These are phyloP conservation scores for Drosophila prolongata DNA, from an alignment of 2,888 invertebrate species.

Conservation along the genomic window DNA sequence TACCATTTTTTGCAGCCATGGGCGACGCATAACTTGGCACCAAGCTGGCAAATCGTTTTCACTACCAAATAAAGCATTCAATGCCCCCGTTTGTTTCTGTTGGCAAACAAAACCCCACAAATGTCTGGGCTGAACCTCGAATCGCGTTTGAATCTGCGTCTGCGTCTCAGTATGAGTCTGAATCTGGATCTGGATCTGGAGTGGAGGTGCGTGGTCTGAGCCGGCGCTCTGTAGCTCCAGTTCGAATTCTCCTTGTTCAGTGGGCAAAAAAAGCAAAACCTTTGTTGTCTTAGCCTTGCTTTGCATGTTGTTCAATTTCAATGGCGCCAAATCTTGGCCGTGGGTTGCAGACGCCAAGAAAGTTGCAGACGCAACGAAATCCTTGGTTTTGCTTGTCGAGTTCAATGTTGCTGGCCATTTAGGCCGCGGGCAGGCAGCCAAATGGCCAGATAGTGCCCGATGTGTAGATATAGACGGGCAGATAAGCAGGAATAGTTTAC, in stretches of 20 bases:
- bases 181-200: constrained; percentile 43
- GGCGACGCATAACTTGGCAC: constrained; percentile 78
- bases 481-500: constrained; percentile 49
- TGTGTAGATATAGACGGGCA: constrained; percentile 53
- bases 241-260: constrained; percentile 42
- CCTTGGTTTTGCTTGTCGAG: constrained; percentile 55
- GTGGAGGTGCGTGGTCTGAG: constrained; percentile 25
- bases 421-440: constrained; percentile 54
- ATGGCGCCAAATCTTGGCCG: constrained; percentile 75
- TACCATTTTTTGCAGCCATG: constrained; percentile 31
- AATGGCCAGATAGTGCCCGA: constrained; percentile 28
- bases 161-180: constrained; percentile 36
- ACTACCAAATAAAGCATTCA: constrained; percentile 70
- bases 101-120: constrained; percentile 40
- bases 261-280: too few relatives aligned
- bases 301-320: constrained; percentile 72
- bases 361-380: constrained; percentile 54
- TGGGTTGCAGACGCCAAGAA: constrained; percentile 57
- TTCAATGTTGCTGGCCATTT: constrained; percentile 54
- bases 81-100: constrained; percentile 22
- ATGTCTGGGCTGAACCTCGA: constrained; percentile 38
- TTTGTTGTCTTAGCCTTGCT: constrained; percentile 18
- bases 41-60: constrained; percentile 76
- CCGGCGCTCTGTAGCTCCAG: constrained; percentile 44
- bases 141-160: constrained; percentile 24